Evolutionary conservation across 2,888 invertebrate species (phyloP), one percentile per base, ranked within the genome.

Genomic region (Congeria kusceri): DNA sequence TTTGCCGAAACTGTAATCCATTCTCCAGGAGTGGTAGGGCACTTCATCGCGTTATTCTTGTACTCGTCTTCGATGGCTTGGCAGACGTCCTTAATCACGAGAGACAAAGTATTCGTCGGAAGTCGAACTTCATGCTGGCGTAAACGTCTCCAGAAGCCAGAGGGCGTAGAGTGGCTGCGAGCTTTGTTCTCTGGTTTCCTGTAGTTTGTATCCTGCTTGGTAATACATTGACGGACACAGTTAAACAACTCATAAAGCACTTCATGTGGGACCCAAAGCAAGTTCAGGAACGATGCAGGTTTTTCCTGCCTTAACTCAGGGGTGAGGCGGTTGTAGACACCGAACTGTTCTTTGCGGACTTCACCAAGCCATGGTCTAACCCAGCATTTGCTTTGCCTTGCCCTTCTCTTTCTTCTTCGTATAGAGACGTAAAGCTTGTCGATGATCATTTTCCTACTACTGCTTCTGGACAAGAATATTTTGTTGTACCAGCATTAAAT

Each of bases 31-130:
- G 66, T 80, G n/a, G 72, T 75, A 62, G 81, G 82, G 29, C 73
- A 84, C 25, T 47, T 32, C 11, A 79, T 76, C 18, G 79, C 68
- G 64, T 85, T 79, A 25, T 81, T 39, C 32, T 70, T 69, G 67
- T 76, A 82, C 64, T 77, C 80, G 4, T 84, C 83, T 13, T 83
- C 53, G 32, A 87, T 84, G 64, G 85, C 83, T 25, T 74, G 63
- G 66, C 86, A 87, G 39, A 87, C 83, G 64, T 86, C 86, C 53
- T 72, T 56, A 18, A 86, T 67, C 13, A 82, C 20, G 20, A 80
- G 5, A 59, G 76, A 72, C 25, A 79, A 69, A 15, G 84, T 84
- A 69, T 86, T 84, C 58, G 70, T 39, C 87, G 62, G 72, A 76
- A 86, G 44, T 68, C 80, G 58, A 64, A 87, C 70, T 70, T 66